Percentiles rank a stretch among this genome's conserved stretches.
Conservation (phyloP, 2,797 vertebrate species). For the Rhadinocentrus ornatus region DNA sequence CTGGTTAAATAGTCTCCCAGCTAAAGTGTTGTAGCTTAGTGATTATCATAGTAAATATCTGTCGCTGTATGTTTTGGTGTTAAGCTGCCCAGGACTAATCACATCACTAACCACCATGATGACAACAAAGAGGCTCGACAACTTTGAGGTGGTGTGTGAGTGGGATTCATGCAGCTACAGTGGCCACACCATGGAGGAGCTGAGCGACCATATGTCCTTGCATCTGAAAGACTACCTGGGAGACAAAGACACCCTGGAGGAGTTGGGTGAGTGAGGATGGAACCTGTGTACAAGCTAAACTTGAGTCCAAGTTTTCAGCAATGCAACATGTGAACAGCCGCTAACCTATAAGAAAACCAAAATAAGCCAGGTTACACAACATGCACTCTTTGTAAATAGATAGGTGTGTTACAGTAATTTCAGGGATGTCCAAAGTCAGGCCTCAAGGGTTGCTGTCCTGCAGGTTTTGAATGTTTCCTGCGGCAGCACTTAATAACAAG, state of each 20-base stretch:
- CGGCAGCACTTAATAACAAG: too few relatives aligned
- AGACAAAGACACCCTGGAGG: conserved; percentile 83
- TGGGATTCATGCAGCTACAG: conserved; percentile 79
- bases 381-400: neutral
- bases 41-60: neutral
- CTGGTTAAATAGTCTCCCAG: too few relatives aligned
- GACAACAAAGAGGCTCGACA: conserved; percentile 75
- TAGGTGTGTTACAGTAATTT: neutral
- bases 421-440: too few relatives aligned
- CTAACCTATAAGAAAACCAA: too few relatives aligned
- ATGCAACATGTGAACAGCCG: too few relatives aligned
- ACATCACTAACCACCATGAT: conserved; percentile 45
- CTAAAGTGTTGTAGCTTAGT: too few relatives aligned
- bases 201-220: conserved; percentile 78
- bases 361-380: too few relatives aligned
- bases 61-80: neutral
- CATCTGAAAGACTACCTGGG: conserved; percentile 79
- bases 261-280: conserved; percentile 76
- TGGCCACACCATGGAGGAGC: conserved; percentile 76
- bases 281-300: neutral
- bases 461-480: too few relatives aligned
- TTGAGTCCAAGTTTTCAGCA: neutral
- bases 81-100: neutral
- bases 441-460: too few relatives aligned
- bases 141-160: conserved; percentile 74